Evolutionary conservation across 2,888 invertebrate genomes (phyloP).

Genomic region (Stratiomys singularior): DNA sequence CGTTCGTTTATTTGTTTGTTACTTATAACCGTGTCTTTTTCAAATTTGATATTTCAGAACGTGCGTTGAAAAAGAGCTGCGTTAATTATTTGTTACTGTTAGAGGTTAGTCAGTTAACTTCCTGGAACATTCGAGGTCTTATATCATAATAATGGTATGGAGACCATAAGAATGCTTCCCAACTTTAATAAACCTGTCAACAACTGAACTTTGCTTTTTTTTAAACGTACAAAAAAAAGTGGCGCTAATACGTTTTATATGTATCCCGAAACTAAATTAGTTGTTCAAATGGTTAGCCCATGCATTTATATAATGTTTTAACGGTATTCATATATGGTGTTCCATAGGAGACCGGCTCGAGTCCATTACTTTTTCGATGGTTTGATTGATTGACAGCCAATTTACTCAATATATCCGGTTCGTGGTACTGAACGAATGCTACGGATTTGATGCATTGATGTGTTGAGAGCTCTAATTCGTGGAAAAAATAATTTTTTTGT

Average conservation of each 20-base stretch:
- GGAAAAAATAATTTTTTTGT: no score
- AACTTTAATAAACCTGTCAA: slow-evolving; percentile 25
- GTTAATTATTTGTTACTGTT: no score
- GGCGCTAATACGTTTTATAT: background rate
- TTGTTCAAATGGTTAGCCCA: slow-evolving; percentile 26
- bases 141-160: no score
- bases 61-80: no score
- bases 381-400: slow-evolving; percentile 32
- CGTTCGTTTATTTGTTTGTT: no score
- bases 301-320: slow-evolving; percentile 21
- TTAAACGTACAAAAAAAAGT: background rate
- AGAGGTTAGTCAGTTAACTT: background rate
- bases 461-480: no score
- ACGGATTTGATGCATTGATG: no score
- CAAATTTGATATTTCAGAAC: no score
- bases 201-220: background rate
- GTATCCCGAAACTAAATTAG: background rate
- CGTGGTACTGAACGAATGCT: no score
- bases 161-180: background rate
- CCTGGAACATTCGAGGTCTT: background rate
- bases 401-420: slow-evolving; percentile 17
- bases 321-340: slow-evolving; percentile 1
- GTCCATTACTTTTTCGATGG: background rate
- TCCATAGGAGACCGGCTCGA: background rate
- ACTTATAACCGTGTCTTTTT: no score